phyloP scores from a whole-genome alignment of 2,113 vertebrate species.

The Rhadina sibilatrix region DNA sequence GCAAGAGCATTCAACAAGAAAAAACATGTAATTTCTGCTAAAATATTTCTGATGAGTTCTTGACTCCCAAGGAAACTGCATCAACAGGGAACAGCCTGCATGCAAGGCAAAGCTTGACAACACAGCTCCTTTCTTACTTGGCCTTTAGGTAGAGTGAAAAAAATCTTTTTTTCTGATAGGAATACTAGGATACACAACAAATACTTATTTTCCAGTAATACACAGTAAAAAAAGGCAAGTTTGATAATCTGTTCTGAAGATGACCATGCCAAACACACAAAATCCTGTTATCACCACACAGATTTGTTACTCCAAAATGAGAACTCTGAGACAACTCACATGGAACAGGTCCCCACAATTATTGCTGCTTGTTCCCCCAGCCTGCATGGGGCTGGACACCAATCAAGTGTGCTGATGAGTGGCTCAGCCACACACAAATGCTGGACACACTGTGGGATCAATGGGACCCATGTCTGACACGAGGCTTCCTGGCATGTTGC shows the following conservation, averaged over 20 bases:
- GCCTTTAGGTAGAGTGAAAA: background rate
- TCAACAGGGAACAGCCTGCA: background rate
- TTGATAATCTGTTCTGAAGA: background rate
- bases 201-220: background rate
- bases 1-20: background rate
- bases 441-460: background rate
- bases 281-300: background rate
- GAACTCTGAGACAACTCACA: background rate
- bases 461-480: accelerated
- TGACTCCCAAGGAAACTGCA: background rate
- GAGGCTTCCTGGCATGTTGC: background rate
- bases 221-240: background rate
- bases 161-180: background rate
- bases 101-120: background rate
- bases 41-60: background rate
- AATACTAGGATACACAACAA: background rate
- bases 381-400: background rate
- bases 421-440: background rate
- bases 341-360: accelerated
- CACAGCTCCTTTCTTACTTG: background rate
- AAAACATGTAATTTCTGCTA: background rate
- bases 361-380: background rate
- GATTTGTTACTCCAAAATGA: background rate
- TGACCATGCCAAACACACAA: background rate
- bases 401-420: background rate